These are phyloP conservation scores for Procavia capensis DNA, from an alignment of 2,113 vertebrate genomes.

Conservation along the genomic window DNA sequence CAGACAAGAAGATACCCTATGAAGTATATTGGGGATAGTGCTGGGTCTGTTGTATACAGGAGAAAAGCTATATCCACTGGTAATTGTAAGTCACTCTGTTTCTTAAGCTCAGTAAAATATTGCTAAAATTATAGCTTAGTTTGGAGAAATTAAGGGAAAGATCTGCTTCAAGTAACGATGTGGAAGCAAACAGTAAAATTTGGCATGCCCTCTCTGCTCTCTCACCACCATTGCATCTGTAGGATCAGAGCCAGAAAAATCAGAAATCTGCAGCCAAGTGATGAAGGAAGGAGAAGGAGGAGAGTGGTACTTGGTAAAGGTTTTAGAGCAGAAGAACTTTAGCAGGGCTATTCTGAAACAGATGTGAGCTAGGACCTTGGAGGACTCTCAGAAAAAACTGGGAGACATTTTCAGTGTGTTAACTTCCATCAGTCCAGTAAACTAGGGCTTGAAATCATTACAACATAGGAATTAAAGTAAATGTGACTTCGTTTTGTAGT, in stretches of 20 bases:
- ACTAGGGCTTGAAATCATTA: neutral
- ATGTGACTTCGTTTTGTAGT: neutral
- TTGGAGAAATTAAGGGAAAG: neutral
- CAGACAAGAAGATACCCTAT: neutral
- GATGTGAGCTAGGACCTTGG: neutral
- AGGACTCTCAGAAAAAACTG: neutral
- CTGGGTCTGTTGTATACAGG: neutral
- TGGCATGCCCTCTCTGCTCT: neutral
- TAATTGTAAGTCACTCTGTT: neutral
- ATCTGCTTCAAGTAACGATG: neutral
- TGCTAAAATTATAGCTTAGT: neutral
- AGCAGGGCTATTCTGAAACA: neutral
- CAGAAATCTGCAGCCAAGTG: neutral
- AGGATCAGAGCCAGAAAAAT: neutral
- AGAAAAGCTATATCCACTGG: constrained; percentile 7
- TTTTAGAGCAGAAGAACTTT: neutral
- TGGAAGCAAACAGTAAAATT: neutral
- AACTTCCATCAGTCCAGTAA: neutral
- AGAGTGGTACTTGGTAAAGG: neutral
- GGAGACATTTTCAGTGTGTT: neutral
- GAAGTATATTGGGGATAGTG: neutral
- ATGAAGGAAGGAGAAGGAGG: neutral
- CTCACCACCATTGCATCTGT: neutral
- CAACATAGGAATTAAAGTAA: neutral
- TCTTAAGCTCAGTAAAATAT: neutral